Conservation (phyloP, 2,888 invertebrate genomes). For the Sphinx pinastri region DNA sequence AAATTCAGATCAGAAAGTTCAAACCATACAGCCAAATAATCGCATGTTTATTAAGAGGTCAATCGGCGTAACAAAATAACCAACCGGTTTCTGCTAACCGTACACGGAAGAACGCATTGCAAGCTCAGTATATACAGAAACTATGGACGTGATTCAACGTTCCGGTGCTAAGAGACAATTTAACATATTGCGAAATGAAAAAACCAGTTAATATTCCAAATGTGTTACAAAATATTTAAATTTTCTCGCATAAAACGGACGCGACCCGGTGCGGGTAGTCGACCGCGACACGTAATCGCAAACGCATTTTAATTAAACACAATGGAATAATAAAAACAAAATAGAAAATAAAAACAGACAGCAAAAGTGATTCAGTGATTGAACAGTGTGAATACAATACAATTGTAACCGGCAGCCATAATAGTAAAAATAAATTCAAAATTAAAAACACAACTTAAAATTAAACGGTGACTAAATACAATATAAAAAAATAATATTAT, state of each 20-base stretch:
- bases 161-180: slow-evolving; percentile 4
- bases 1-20: neutral
- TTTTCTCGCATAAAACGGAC: neutral
- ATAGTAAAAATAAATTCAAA: no score
- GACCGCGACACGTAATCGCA: neutral
- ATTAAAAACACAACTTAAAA: neutral
- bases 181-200: slow-evolving; percentile 13
- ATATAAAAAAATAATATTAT: neutral
- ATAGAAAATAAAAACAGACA: neutral
- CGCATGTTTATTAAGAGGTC: neutral
- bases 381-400: no score
- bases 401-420: no score
- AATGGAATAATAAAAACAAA: neutral
- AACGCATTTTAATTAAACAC: neutral
- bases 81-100: slow-evolving; percentile 5
- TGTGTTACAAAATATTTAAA: slow-evolving; percentile 16
- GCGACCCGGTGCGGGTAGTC: slow-evolving; percentile 1
- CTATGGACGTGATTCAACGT: slow-evolving; percentile 7
- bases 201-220: neutral
- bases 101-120: slow-evolving; percentile 14
- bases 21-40: neutral
- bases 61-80: neutral
- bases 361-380: no score
- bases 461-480: neutral
- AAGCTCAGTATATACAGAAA: slow-evolving; percentile 21